Base-by-base conservation (phyloP, 2,797 vertebrate genomes). In the Intellagama lesueurii region DNA sequence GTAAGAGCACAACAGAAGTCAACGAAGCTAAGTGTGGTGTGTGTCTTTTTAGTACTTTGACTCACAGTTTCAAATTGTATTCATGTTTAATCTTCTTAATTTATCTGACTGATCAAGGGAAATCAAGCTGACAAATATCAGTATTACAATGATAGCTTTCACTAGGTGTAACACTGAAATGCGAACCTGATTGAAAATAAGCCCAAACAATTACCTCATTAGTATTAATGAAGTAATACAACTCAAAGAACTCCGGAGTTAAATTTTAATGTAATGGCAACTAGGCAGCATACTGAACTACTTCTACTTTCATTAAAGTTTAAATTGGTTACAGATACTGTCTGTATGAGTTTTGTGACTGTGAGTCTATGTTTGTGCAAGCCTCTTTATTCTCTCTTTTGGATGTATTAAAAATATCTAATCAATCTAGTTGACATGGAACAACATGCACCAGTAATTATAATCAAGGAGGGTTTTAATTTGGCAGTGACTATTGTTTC, bases 181-280 rank as follows among this genome's bases (percentile, higher is more conserved):
- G 40, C 56, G 26, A 81, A 78, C 40, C 76, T 79, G 40, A 35
- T 6, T 87, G 19, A 87, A 83, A 88, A 64, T 49, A 85, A 72
- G 14, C 17, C 26, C 72, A 87, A 76, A 24, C 60, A 90, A 84
- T 49, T 78, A 24, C 22, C n/a, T 73, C 47, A 68, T 88, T 92
- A 87, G 19, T 87, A 89, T 81, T 87, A 89, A 78, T 56, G 22
- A 72, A 86, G 52, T 47, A 68, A 87, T 86, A 72, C 68, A 83
- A 83, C 44, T 73, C 40, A 68, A 69, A 86, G 30, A 8, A 69
- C n/a, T 68, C 70, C 66, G 35, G 56, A 68, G 73, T 85, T 52
- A 68, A 89, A 66, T 87, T 30, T 24, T 69, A 89, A 78, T 79
- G 14, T 80, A 69, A 88, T 85, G 32, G 22, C 73, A 82, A n/a